Percentiles rank a stretch among this genome's conserved stretches.
These are phyloP conservation scores for Erpornis zantholeuca DNA, from an alignment of 2,113 vertebrate genomes.

Conservation along the genomic window DNA sequence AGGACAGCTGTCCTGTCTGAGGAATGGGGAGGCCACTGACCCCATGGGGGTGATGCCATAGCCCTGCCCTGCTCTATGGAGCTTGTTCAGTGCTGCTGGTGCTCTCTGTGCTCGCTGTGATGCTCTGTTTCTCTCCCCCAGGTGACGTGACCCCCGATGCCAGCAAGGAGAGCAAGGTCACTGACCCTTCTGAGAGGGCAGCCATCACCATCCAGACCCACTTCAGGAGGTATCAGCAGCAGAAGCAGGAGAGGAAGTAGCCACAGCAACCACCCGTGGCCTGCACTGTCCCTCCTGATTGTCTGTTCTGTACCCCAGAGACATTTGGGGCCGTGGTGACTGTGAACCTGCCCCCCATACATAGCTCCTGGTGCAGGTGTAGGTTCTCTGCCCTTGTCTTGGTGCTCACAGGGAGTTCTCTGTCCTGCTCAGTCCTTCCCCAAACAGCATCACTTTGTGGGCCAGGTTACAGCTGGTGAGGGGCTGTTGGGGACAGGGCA, in stretches of 20 bases:
- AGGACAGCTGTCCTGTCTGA: background rate
- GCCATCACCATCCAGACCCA: conserved; percentile 84
- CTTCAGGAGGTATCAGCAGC: conserved; percentile 83
- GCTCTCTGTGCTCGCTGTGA: background rate
- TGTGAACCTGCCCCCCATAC: background rate
- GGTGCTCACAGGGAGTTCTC: background rate
- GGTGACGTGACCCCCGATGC: background rate
- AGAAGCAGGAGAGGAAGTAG: conserved; percentile 78
- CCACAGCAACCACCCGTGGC: fast-evolving
- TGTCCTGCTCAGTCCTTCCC: background rate
- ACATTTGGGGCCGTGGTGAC: background rate
- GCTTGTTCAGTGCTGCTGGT: background rate
- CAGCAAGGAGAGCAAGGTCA: background rate
- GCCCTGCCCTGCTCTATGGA: background rate
- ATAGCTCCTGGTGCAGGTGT: background rate
- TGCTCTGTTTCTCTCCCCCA: background rate
- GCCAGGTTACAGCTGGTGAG: background rate
- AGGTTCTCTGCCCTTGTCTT: background rate
- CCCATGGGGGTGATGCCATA: background rate
- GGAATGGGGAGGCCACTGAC: fast-evolving
- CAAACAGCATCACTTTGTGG: fast-evolving
- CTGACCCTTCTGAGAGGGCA: conserved; percentile 65
- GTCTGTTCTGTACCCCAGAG: background rate
- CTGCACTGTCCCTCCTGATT: background rate
- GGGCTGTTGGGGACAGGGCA: background rate